Evolutionary conservation across 2,113 vertebrate species (phyloP), one percentile per base, ranked within the genome.

Genomic region (Serranochromis macrocephalus): DNA sequence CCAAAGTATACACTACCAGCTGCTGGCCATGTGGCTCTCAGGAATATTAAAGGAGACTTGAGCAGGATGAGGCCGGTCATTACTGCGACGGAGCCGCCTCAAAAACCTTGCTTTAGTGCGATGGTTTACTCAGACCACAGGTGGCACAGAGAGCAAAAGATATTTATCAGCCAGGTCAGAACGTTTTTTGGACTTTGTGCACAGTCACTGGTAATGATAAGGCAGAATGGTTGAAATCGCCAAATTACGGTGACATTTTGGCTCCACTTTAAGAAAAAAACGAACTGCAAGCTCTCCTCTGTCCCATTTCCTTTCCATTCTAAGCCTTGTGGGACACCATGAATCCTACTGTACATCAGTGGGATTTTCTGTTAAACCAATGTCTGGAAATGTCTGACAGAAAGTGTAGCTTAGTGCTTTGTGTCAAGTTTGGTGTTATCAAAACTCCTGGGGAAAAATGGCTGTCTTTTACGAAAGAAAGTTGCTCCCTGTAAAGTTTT

Each of bases 1-100:
- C 33, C 73, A 85, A 84, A 89, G 91, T 86, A 88, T 75, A 88
- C 87, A 87, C 53, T 54, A 29, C 80, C 87, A 86, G 75, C 86
- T 93, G 91, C 84, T 87, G 47, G 57, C 58, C 86, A 82, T 86
- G 87, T 86, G 89, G 71, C 71, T 81, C 51, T 55, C 26, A 5
- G 71, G 71, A 80, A 86, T 81, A 85, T 83, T 84, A 14, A 68
- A 85, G 83, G 88, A 51, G 81, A 91, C 83, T 86, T n/a, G 58
- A 79, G 13, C 92, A 66, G 42, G 91, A 75, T 78, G 19, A 83
- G 38, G 55, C 91, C 5, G 36, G 82, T 87, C 83, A 31, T 53
- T 51, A 31, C 73, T 75, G 54, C 7, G 10, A 58, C 36, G 2
- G 5, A 21, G 21, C 49, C 3, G 1, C 17, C 63, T 29, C 40